These are phyloP conservation scores for Halcyon badia DNA, from an alignment of 2,797 vertebrate genomes.

Conservation along the genomic window DNA sequence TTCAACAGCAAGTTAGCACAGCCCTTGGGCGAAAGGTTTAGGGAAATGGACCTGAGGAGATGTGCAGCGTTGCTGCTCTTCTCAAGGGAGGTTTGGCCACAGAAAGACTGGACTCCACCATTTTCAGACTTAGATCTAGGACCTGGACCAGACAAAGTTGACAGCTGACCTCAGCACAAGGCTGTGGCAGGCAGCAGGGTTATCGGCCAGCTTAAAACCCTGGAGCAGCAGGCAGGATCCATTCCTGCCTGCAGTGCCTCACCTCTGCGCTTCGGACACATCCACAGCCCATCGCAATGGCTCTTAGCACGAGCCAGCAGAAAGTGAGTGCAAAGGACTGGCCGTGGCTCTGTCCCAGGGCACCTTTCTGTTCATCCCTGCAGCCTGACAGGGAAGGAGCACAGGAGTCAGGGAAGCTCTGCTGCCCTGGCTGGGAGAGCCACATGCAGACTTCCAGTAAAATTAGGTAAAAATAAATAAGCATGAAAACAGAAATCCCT, in stretches of 20 bases:
- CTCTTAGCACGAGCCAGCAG: not conserved
- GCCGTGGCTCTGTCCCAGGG: not conserved
- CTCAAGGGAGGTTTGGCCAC: not conserved
- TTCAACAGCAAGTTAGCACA: no score
- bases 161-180: accelerated
- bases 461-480: not conserved
- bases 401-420: not conserved
- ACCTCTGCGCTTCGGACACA: not conserved
- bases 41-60: not conserved
- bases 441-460: not conserved
- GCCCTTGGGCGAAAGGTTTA: not conserved
- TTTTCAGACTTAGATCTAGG: not conserved
- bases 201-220: not conserved
- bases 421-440: not conserved
- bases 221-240: not conserved
- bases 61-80: not conserved
- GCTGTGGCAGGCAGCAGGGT: not conserved
- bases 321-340: not conserved
- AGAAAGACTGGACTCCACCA: not conserved
- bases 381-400: accelerated
- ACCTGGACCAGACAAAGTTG: not conserved
- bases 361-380: not conserved
- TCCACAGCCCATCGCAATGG: not conserved
- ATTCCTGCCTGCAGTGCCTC: not conserved
- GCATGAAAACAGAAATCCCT: not conserved